Evolutionary conservation across 2,113 vertebrate genomes (phyloP), one percentile per base, ranked within the genome.

Genomic region (Tetraodon nigroviridis): DNA sequence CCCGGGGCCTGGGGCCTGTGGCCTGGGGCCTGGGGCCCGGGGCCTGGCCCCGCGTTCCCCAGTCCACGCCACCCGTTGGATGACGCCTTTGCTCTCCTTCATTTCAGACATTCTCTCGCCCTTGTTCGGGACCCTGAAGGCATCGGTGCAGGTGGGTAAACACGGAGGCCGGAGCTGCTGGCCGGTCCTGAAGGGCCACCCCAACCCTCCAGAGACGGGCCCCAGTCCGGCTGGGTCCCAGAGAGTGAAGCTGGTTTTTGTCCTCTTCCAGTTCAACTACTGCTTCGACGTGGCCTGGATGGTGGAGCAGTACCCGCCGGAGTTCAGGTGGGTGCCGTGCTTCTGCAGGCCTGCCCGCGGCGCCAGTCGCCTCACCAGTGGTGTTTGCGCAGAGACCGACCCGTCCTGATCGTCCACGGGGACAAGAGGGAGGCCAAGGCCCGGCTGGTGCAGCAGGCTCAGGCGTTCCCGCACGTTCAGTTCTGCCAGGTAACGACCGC

Each of bases 271-370:
- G 97, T 99, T 99, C 86, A 99, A 99, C 87, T 99, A 99, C 87
- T 99, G 97, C 79, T 93, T 99, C 72, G 94, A 99, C 17, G 89
- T 99, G 58, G 78, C 81, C 46, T 99, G 97, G 97, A 93, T 99
- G 71, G 76, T 99, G 6, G 80, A 84, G 59, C 97, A 99, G 70
- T 99, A 94, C 65, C 93, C 97, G 0, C 67, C 85, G 19, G 93
- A 97, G 74, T 99, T 96, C 79, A 92, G 96, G 97, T 98, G 80
- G 81, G 87, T 73, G 37, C 7, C 40, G 14, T n/a, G 11, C 49
- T n/a, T 20, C 50, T 14, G 49, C n/a, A 21, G n/a, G n/a, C n/a
- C n/a, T n/a, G n/a, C n/a, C n/a, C n/a, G n/a, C n/a, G n/a, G n/a
- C n/a, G n/a, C n/a, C n/a, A n/a, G n/a, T n/a, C n/a, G n/a, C n/a